Evolutionary conservation across 1,140 invertebrate species (phyloP), one percentile per base, ranked within the genome.

Genomic region (Drosophila cardini): DNA sequence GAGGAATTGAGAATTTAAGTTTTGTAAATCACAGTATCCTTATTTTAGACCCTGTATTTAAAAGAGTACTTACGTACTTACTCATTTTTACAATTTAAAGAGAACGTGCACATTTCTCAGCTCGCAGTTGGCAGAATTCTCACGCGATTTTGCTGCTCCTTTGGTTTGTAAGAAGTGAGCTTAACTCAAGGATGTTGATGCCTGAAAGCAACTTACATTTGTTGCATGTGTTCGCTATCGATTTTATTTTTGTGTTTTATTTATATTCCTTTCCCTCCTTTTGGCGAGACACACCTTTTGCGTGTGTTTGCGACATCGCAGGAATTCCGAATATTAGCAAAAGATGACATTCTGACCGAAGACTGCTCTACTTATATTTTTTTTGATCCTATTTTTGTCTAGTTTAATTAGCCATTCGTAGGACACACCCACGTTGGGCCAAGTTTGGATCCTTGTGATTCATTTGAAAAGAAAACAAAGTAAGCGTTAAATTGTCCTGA

Each of bases 61-160:
- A 26, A 5, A 26, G 5, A 26, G 21, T 0, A 26, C 21, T 26
- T n/a, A n/a, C n/a, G n/a, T n/a, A n/a, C n/a, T n/a, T 26, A 26
- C 21, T 26, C 21, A 5, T 26, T 26, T 26, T 26, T 26, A 26
- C 32, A 48, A 61, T 48, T 65, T 32, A 7, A 30, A 18, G 40
- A 42, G 26, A 53, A 11, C 40, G 38, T 53, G 52, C 52, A 67
- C 78, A 48, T 57, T 76, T 64, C 48, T 45, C 36, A 15, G 32
- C 45, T 48, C 57, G 45, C 38, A 40, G 38, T 5, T 26, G 21
- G 21, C 21, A 5, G 21, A 5, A 26, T 40, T 40, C 38, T 4
- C 80, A 83, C 76, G 80, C 80, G 67, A 79, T 61, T 76, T 48
- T 34, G 63, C 42, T 58, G 42, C 70, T 46, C 34, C 67, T 65